Evolutionary conservation across 2,113 vertebrate species (phyloP).

Genomic region (Dascyllus trimaculatus): DNA sequence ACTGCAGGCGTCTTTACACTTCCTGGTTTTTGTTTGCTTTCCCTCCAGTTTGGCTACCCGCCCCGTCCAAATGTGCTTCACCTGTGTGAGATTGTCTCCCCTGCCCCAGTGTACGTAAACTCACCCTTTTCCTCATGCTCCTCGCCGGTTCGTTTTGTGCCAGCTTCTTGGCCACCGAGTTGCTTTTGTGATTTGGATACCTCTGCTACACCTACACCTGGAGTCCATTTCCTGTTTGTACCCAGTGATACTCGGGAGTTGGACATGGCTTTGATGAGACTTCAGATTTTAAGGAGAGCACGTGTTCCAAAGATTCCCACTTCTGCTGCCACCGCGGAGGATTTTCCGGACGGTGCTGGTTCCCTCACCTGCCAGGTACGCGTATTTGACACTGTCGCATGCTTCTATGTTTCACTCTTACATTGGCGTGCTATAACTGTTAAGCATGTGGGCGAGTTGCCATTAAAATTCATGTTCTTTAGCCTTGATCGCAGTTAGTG

Average conservation of each 20-base stretch:
- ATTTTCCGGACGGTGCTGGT: slow-evolving; percentile 8
- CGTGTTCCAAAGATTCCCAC: slow-evolving; percentile 1
- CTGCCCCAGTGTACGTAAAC: too few relatives aligned
- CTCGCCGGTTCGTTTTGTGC: too few relatives aligned
- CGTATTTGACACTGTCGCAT: neutral
- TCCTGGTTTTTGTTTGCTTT: too few relatives aligned
- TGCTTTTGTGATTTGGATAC: too few relatives aligned
- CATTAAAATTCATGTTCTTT: neutral
- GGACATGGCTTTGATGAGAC: neutral
- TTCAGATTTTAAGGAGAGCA: neutral
- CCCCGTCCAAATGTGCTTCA: too few relatives aligned
- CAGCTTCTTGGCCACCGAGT: too few relatives aligned
- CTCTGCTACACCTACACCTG: neutral
- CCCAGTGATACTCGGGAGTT: neutral
- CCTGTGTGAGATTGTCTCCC: too few relatives aligned
- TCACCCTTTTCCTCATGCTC: too few relatives aligned
- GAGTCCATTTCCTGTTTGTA: too few relatives aligned
- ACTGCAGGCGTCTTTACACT: too few relatives aligned
- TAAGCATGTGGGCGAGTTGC: too few relatives aligned
- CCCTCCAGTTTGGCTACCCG: too few relatives aligned
- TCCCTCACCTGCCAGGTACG: neutral
- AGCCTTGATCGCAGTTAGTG: neutral
- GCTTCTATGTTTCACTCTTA: neutral
- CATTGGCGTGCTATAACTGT: neutral
- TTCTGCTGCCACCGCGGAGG: neutral